Base-by-base conservation (phyloP, 2,797 vertebrate genomes). In the Myripristis jacobus region DNA sequence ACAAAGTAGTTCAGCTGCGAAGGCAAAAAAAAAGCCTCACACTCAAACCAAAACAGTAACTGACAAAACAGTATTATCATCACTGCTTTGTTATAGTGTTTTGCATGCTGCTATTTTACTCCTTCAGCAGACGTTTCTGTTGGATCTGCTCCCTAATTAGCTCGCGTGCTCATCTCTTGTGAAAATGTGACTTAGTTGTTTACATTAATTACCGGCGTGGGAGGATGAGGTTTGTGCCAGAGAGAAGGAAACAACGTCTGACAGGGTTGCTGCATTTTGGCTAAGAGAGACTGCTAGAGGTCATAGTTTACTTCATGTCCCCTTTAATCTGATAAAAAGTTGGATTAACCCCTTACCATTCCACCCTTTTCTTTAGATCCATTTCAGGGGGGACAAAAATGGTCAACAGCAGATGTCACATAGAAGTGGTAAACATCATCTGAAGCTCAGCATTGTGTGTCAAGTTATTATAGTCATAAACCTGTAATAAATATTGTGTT, bases 141-240 rank as follows among this genome's bases (percentile, higher is more conserved):
- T 38, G 36, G 36, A 38, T 11, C n/a, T 34, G 6, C 29, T 1
- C 7, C 8, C 47, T 53, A 6, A 63, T 52, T 66, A 69, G 21
- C 64, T 73, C 22, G 13, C 36, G 22, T 38, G 13, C 4, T 1
- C 59, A 25, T 44, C 46, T 61, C 4, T 51, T 43, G 52, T n/a
- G 11, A 43, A 50, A 70, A 38, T 38, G 9, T 71, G 65, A 70
- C 66, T 24, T 12, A 58, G 24, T 27, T 75, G 59, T 80, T 73
- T 81, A 68, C 74, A 61, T 75, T 62, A 63, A 43, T 77, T 65
- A 51, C 44, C 66, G 47, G 63, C n/a, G 58, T 44, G 67, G 34
- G 50, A 19, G 47, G 58, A 43, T 47, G 27, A 60, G 41, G 8
- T 13, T 68, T 64, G 61, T 70, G 51, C 55, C 50, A 29, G 25